Percentiles rank a stretch among this genome's conserved stretches.
phyloP scores from a whole-genome alignment of 1,140 invertebrate species.

The Teleopsis dalmanni region DNA sequence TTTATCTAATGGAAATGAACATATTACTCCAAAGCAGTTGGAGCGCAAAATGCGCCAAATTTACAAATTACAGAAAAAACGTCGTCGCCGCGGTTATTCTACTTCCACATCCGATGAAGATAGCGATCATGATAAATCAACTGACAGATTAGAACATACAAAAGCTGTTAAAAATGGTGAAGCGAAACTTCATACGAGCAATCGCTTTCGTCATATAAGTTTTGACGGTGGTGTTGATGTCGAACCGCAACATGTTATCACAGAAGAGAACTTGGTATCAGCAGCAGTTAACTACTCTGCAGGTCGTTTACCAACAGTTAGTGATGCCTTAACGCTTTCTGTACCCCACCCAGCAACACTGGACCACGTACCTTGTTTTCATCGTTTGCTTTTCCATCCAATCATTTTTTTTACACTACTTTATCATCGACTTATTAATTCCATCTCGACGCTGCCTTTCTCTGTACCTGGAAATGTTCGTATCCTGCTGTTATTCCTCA shows the following conservation, averaged over 20 bases:
- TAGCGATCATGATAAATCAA: slow-evolving; percentile 22
- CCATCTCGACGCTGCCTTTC: slow-evolving; percentile 52
- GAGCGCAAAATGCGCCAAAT: slow-evolving; percentile 60
- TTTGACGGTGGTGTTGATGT: no score
- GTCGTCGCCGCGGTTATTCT: slow-evolving; percentile 35
- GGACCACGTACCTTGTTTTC: slow-evolving; percentile 61
- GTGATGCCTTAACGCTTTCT: slow-evolving; percentile 61
- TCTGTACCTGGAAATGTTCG: slow-evolving; percentile 56
- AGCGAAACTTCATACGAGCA: slow-evolving; percentile 5
- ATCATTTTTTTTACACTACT: slow-evolving; percentile 59
- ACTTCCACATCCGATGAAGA: slow-evolving; percentile 27
- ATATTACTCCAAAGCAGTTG: slow-evolving; percentile 72
- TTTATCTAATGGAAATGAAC: slow-evolving; percentile 75
- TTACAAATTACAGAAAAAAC: slow-evolving; percentile 47
- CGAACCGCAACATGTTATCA: slow-evolving; percentile 58
- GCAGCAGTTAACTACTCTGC: slow-evolving; percentile 73
- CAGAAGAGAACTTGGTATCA: slow-evolving; percentile 69
- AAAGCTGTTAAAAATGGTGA: slow-evolving; percentile 3
- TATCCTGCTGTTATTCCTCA: slow-evolving; percentile 56
- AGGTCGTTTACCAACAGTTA: slow-evolving; percentile 68
- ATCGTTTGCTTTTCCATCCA: slow-evolving; percentile 63
- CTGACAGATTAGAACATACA: slow-evolving; percentile 1
- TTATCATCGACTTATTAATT: slow-evolving; percentile 58
- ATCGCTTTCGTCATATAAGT: no score
- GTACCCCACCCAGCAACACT: slow-evolving; percentile 56